phyloP scores from a whole-genome alignment of 2,797 vertebrate genomes.

The Mycteria americana region DNA sequence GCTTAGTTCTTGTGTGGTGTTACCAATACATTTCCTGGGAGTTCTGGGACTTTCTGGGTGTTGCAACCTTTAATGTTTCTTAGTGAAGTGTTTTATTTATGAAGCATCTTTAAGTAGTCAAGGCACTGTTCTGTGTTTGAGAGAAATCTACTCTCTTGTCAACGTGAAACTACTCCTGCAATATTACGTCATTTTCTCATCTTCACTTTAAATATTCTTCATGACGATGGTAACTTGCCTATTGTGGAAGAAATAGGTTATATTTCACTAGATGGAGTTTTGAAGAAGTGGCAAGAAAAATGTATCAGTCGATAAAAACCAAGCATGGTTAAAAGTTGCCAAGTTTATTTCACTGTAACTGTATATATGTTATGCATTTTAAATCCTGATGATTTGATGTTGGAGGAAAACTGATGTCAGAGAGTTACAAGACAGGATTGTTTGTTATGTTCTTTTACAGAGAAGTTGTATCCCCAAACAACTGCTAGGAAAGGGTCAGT shows the following conservation, averaged over 20 bases:
- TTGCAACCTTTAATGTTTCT: neutral
- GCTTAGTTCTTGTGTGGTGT: neutral
- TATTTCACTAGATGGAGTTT: neutral
- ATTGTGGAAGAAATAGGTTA: neutral
- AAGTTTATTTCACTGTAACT: neutral
- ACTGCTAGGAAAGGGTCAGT: neutral
- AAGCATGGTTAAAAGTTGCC: neutral
- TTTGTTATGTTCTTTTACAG: neutral
- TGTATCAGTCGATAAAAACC: neutral
- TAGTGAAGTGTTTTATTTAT: slow-evolving; percentile 4
- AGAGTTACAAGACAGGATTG: neutral
- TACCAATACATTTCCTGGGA: slow-evolving; percentile 13
- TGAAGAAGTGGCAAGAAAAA: neutral
- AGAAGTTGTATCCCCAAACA: neutral
- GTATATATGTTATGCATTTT: neutral
- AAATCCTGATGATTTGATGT: neutral
- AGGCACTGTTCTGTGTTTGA: neutral
- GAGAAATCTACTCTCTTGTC: neutral
- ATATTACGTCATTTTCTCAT: neutral
- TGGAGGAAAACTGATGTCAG: neutral
- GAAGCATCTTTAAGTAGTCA: neutral
- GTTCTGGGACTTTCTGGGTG: slow-evolving; percentile 3
- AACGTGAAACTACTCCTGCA: neutral
- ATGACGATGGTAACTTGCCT: neutral
- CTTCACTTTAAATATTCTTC: neutral